Conservation (phyloP, 2,888 invertebrate species). For the Automeris io region DNA sequence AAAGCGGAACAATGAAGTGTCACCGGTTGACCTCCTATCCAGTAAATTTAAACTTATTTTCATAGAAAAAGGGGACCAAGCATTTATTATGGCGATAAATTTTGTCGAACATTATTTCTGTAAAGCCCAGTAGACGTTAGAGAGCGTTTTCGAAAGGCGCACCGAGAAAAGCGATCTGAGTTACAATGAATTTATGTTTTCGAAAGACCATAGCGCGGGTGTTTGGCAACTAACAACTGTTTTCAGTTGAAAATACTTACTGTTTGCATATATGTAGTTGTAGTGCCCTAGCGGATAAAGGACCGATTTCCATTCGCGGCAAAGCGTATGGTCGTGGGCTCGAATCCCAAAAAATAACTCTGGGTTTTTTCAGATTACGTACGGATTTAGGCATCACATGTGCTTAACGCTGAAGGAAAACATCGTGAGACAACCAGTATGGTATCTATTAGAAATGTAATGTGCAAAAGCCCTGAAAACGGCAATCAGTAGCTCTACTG, state of each 20-base stretch:
- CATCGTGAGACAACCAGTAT: no score
- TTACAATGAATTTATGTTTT: slow-evolving; percentile 65
- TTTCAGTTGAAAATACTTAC: slow-evolving; percentile 30
- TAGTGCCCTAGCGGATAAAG: no score
- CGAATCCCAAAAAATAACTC: no score
- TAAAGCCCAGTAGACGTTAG: slow-evolving; percentile 71
- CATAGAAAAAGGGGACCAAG: slow-evolving; percentile 66
- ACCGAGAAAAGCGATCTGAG: slow-evolving; percentile 52
- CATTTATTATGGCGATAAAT: slow-evolving; percentile 74
- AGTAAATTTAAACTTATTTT: slow-evolving; percentile 70
- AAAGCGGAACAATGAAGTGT: slow-evolving; percentile 25
- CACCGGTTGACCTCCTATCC: slow-evolving; percentile 41
- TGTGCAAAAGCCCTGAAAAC: no score
- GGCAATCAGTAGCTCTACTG: no score
- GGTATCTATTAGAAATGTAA: no score
- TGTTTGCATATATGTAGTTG: slow-evolving; percentile 17
- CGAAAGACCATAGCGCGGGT: slow-evolving; percentile 39
- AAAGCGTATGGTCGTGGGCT: no score
- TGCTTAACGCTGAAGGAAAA: no score
- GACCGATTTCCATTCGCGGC: no score
- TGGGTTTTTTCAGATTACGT: no score
- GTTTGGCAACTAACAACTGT: slow-evolving; percentile 28
- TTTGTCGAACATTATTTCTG: slow-evolving; percentile 71
- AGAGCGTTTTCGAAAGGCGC: slow-evolving; percentile 66
- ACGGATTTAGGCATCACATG: no score